Percentiles rank a stretch among this genome's conserved stretches.
Conservation (phyloP, 2,888 invertebrate genomes). For the Sthenelais limicola region DNA sequence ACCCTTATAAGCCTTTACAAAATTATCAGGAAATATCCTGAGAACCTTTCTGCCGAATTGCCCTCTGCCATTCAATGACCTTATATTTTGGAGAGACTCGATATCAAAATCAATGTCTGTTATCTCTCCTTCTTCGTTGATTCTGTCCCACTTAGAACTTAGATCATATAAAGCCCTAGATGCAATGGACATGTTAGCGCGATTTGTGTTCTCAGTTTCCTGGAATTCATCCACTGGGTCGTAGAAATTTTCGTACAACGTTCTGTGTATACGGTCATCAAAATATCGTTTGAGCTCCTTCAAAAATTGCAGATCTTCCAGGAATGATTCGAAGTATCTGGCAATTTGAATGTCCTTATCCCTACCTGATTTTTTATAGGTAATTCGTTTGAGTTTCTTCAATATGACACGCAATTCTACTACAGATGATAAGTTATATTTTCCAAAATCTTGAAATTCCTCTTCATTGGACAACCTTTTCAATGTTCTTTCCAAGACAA, state of each 20-base stretch:
- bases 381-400: too few species aligned
- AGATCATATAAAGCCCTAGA: conserved; percentile 55
- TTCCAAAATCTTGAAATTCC: too few species aligned
- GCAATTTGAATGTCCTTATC: conserved; percentile 48
- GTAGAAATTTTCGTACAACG: conserved; percentile 59
- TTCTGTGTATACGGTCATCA: conserved; percentile 60
- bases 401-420: too few species aligned
- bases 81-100: too few species aligned
- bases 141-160: conserved; percentile 58
- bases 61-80: too few species aligned
- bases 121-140: conserved; percentile 57
- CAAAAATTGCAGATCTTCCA: conserved; percentile 60
- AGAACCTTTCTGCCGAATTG: conserved; percentile 62
- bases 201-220: neutral
- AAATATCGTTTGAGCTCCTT: conserved; percentile 61
- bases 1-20: conserved; percentile 65
- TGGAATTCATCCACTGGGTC: conserved; percentile 52
- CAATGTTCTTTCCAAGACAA: too few species aligned
- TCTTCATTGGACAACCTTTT: too few species aligned
- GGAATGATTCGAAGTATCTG: conserved; percentile 59
- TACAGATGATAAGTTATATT: too few species aligned
- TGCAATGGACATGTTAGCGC: neutral
- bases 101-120: conserved; percentile 59
- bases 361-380: neutral
- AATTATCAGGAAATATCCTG: conserved; percentile 64